These are phyloP conservation scores for Orientallactaga bullata DNA, from an alignment of 2,113 vertebrate species.

Conservation along the genomic window DNA sequence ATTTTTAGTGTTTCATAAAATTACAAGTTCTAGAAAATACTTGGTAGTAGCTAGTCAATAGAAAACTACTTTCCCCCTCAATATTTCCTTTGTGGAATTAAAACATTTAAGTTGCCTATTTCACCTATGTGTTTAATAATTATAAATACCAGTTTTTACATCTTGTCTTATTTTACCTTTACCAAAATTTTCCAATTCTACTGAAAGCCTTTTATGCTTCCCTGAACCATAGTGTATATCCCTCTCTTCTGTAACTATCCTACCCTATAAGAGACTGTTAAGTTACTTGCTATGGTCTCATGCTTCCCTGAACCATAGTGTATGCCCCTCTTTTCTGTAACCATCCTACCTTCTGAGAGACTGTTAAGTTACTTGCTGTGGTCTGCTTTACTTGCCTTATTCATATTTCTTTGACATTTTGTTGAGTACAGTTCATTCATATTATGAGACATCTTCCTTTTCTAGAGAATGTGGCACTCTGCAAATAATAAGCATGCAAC, in stretches of 20 bases:
- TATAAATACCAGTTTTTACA: conserved; percentile 5
- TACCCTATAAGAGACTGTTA: background rate
- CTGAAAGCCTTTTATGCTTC: background rate
- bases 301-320: background rate
- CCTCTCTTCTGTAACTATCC: background rate
- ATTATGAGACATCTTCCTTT: background rate
- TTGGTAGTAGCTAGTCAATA: background rate
- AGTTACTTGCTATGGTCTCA: background rate
- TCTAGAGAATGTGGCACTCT: background rate
- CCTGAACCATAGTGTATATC: background rate
- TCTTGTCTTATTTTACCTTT: background rate
- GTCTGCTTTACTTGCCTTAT: background rate
- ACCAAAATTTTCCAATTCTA: background rate
- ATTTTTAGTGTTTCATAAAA: background rate
- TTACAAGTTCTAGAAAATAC: background rate
- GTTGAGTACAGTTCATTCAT: background rate
- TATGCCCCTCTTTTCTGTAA: background rate
- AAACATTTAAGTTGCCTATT: background rate
- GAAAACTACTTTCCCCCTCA: background rate
- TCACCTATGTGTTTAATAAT: background rate
- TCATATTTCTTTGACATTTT: background rate
- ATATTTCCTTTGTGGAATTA: background rate
- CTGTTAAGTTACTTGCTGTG: background rate
- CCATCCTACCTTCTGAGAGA: background rate
- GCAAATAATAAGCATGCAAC: background rate